Base-by-base conservation (phyloP, 2,797 vertebrate species). In the Semotilus atromaculatus region DNA sequence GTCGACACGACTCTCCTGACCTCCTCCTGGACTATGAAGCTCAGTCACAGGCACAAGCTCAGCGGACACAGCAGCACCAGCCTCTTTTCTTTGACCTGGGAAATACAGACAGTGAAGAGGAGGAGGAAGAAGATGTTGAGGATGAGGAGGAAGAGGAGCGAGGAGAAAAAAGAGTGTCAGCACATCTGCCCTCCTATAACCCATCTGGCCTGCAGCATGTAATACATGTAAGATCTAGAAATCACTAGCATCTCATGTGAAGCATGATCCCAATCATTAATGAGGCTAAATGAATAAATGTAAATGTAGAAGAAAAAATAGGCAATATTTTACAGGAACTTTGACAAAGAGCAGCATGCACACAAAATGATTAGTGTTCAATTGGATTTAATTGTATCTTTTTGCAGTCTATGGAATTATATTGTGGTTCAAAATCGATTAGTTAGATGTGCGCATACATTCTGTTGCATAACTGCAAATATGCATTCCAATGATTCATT, bases 1-100 rank as follows among this genome's bases (percentile, higher is more conserved):
- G 95, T 82, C 96, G 97, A 0, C 97, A 98, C 0, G 95, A 97
- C 89, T 94, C 91, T 76, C 97, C 98, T 0, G 97, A 97, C 89
- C 91, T 98, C 82, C 93, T 98, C 88, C 94, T 97, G 89, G 96
- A 97, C 86, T 95, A 96, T 0, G 95, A 96, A 62, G 95, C 95
- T 55, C 95, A 96, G 75, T 92, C 90, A 0, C 94, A 93, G 81
- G 85, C 93, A 5, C 45, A 91, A 16, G 71, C 85, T 23, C 85
- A 77, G 72, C 89, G 89, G 66, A 70, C 80, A 21, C 90, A 84
- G 34, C 70, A 86, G 79, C 93, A 93, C 88, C 95, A 93, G 87
- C 94, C 95, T 67, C 92, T 95, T 0, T 91, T 95, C 81, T 96
- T 97, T 14, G 96, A 97, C 90, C 92, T 97, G 3, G 95, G 93